Evolutionary conservation across 2,113 vertebrate species (phyloP), one percentile per base, ranked within the genome.

Genomic region (Tragulus kanchil): DNA sequence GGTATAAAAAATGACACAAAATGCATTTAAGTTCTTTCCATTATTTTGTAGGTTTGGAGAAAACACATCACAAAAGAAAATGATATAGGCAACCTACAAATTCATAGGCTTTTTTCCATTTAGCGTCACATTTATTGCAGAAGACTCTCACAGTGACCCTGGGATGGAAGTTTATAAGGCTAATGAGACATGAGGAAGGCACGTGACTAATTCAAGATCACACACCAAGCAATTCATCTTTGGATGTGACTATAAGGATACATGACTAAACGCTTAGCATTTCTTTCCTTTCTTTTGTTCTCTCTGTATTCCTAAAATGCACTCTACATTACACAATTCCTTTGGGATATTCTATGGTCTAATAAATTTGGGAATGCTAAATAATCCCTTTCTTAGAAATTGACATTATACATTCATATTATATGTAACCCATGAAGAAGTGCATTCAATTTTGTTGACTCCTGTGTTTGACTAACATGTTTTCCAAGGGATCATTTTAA

Each of bases 401-500:
- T 90, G 36, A 71, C 8, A 75, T 26, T 67, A 48, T 56, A 56
- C 9, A 56, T 28, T 25, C 26, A 26, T 62, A 93, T 73, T 81
- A 64, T 31, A 87, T 42, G 59, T 8, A 88, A 50, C 89, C 50
- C 61, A 7, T 64, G 79, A 94, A 93, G 50, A 82, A 95, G 78
- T 78, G 4, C 6, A 86, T 19, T 73, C 86, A 93, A 73, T 12
- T 71, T 79, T 23, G 54, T 54, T 84, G 90, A 92, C 82, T 6
- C 3, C 15, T 56, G 14, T 25, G 1, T 64, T 73, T 93, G 54
- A 87, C 48, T 28, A 92, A 67, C 17, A 56, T 2, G 56, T 95
- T 90, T 90, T 77, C 56, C 19, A 75, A 84, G 11, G 25, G 83
- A 81, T 62, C 42, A 90, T 93, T 64, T 79, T 79, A 77, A 65